Evolutionary conservation across 1,140 invertebrate species (phyloP), one percentile per base, ranked within the genome.

Genomic region (Elymnias hypermnestra): DNA sequence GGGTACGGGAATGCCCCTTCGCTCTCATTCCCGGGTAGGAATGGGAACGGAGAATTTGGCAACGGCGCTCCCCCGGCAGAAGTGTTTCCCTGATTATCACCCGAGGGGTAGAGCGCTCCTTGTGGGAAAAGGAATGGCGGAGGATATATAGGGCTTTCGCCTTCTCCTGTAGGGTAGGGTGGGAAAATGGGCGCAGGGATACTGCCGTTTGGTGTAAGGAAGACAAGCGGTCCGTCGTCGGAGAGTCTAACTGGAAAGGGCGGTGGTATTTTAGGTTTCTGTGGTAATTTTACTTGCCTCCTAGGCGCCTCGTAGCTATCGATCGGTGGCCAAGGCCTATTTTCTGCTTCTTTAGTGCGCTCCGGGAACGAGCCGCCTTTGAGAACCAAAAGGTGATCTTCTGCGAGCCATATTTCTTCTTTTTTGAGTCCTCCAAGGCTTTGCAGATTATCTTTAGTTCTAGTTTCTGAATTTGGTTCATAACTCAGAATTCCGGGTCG

Each of bases 381-480:
- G 14, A 96, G 78, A 6, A 97, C 94, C 7, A 97, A 75, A 18
- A 97, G 82, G 70, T 96, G 94, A 65, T 95, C 94, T 65, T 96
- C 95, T 0, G 94, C 93, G 28, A 96, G 82, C 94, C 94, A 97
- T 53, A 97, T 95, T 52, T 97, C 94, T 28, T 95, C 92, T 56
- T 92, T 90, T 55, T 92, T 91, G 0, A 97, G 82, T 7, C 95
- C 95, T 6, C 94, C 95, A 2, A 94, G 87, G 73, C 91, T 95
- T 41, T 92, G 89, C 1, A 90, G 87, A 42, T 91, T 94, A 70
- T 96, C 94, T 58, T 91, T 91, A 0, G 92, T 90, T 52, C 76
- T 69, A 1, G 93, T 92, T 63, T 95, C 94, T 0, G 91, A 87
- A 65, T 95, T 95, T 0, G 88, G 77, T 8, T 89, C 87, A 64